phyloP scores from a whole-genome alignment of 2,113 vertebrate genomes.

The Nesoenas mayeri region DNA sequence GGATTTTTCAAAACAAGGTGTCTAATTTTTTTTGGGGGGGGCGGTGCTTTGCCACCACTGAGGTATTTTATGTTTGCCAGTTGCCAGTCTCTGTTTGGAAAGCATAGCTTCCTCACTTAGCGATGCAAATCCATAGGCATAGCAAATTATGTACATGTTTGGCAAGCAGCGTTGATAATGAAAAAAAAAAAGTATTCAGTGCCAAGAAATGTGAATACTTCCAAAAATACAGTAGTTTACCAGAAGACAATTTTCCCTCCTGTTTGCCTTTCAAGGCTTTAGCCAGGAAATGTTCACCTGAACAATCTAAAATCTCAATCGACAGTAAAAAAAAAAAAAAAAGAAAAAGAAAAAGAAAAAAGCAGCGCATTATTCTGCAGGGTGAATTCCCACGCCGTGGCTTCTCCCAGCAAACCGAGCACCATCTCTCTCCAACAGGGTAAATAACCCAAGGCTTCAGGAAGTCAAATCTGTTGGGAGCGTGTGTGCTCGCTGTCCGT shows the following conservation, averaged over 20 bases:
- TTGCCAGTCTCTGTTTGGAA: constrained; percentile 56
- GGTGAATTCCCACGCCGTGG: rapidly evolving
- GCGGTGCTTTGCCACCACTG: not conserved
- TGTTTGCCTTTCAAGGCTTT: not conserved
- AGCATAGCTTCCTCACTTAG: constrained; percentile 53
- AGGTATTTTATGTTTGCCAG: constrained; percentile 58
- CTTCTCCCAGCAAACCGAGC: not conserved
- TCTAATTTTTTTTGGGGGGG: not conserved
- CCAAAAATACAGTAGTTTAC: constrained; percentile 13
- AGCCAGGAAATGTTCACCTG: constrained; percentile 24
- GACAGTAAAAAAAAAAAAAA: not conserved
- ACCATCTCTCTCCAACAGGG: not conserved
- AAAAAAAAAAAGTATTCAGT: not conserved
- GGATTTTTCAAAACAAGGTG: constrained; percentile 43
- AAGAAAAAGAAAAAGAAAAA: not conserved
- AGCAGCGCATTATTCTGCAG: not conserved
- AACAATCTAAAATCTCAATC: not conserved
- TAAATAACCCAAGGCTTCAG: not conserved
- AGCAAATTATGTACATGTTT: constrained; percentile 43
- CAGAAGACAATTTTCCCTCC: not conserved
- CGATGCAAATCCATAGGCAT: constrained; percentile 58
- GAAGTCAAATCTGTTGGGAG: not conserved
- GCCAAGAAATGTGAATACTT: constrained; percentile 7
- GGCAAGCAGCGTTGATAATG: not conserved
- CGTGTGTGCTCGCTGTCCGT: not conserved